Evolutionary conservation across 2,797 vertebrate genomes (phyloP).

Genomic region (Crenichthys baileyi): DNA sequence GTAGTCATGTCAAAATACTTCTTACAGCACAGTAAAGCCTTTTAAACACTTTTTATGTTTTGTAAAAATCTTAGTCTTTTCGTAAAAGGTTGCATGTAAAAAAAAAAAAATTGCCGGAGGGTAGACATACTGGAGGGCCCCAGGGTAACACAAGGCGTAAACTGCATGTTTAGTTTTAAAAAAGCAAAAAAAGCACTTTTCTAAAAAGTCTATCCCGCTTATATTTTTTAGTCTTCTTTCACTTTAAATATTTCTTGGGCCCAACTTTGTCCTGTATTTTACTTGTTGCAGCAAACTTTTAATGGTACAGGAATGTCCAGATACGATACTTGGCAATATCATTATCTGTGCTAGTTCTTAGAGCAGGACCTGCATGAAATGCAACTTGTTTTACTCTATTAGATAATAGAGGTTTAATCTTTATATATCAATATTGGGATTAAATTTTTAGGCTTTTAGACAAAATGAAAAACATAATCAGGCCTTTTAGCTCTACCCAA

Average conservation of each 20-base stretch:
- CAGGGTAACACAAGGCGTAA: constrained; percentile 24
- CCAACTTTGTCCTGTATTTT: constrained; percentile 8
- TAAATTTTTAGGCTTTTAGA: neutral
- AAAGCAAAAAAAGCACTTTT: constrained; percentile 1
- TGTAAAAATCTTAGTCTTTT: constrained; percentile 56
- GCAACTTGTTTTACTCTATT: neutral
- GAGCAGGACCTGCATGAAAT: neutral
- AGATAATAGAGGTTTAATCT: neutral
- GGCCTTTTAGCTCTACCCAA: neutral
- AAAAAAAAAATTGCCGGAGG: constrained; percentile 25
- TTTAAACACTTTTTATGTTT: constrained; percentile 51
- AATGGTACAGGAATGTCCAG: constrained; percentile 9
- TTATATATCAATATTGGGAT: neutral
- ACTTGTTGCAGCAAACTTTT: neutral
- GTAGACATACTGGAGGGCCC: constrained; percentile 16
- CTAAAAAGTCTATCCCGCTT: constrained; percentile 24
- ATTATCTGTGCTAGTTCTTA: neutral
- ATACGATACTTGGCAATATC: neutral
- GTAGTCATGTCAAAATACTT: constrained; percentile 51
- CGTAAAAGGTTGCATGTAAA: constrained; percentile 54
- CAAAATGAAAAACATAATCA: too few relatives aligned
- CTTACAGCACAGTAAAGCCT: constrained; percentile 44
- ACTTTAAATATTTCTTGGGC: constrained; percentile 1
- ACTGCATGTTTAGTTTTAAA: constrained; percentile 41
- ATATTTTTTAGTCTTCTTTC: constrained; percentile 16